Base-by-base conservation (phyloP, 2,888 invertebrate species). In the Drosophila helvetica region DNA sequence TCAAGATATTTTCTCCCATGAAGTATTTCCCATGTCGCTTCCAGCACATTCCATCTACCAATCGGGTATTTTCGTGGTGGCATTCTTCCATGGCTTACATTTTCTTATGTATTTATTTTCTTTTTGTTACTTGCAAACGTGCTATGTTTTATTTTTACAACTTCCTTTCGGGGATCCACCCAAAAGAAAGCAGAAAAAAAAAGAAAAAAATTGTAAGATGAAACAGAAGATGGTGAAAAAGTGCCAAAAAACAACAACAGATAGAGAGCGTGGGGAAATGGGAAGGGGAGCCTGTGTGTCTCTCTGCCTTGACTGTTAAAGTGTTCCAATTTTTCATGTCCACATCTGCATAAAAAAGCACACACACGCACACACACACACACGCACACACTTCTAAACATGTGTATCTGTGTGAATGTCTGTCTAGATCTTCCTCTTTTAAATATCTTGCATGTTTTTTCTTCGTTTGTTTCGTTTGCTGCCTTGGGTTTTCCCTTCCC, bases 81-180 rank as follows among this genome's bases (percentile, higher is more conserved):
- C 54, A 47, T 38, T 43, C 19, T 6, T 25, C 3, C 17, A 18
- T 10, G 17, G 15, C 30, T 15, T 3, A 12, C 30, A 33, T 33
- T 43, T 47, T 51, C 19, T 48, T 25, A 0, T 8, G 0, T 22
- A 38, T 15, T 54, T n/a, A n/a, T n/a, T 48, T 71, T 25, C 51
- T 51, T 50, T 70, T 70, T 48, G 70, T 75, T 64, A 80, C 74
- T 86, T 88, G 86, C 77, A 81, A 77, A 88, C 83, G 88, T 84
- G 88, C 74, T 72, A 69, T 88, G 80, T 84, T 85, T 88, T 85
- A 84, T 87, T 88, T 86, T 86, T 80, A 87, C 85, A 88, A 81
- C 87, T 86, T 88, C 74, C 79, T 79, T 43, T 52, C 61, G 58
- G 62, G 38, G 45, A 46, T 63, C 50, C 47, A 7, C 19, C 62